phyloP scores from a whole-genome alignment of 2,113 vertebrate species.

The Lutjanus erythropterus region DNA sequence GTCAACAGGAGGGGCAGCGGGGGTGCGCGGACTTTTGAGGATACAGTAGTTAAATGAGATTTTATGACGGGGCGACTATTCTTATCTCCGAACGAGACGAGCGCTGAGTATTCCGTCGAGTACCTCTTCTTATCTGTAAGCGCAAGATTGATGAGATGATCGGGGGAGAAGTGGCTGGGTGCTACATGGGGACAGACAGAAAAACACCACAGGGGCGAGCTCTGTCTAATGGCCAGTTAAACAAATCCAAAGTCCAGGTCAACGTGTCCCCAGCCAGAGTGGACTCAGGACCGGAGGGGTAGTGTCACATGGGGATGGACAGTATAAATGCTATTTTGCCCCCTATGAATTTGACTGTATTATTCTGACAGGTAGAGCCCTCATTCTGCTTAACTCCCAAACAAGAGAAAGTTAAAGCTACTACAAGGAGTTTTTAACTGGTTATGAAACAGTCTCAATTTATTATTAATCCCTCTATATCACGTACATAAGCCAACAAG shows the following conservation, averaged over 20 bases:
- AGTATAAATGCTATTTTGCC: too few relatives aligned
- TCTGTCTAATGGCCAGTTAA: neutral
- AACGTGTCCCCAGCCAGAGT: neutral
- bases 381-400: too few relatives aligned
- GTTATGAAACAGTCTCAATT: too few relatives aligned
- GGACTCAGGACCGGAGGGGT: slow-evolving; percentile 24
- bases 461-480: too few relatives aligned
- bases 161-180: neutral
- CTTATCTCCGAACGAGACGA: slow-evolving; percentile 14
- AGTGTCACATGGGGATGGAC: too few relatives aligned
- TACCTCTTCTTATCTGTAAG: slow-evolving; percentile 20
- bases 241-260: slow-evolving; percentile 34
- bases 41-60: slow-evolving; percentile 16
- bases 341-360: too few relatives aligned
- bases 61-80: slow-evolving; percentile 9
- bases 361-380: too few relatives aligned
- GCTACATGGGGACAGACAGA: slow-evolving; percentile 12
- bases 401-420: too few relatives aligned
- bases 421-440: too few relatives aligned
- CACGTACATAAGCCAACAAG: too few relatives aligned
- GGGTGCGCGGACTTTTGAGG: slow-evolving; percentile 15
- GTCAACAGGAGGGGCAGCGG: slow-evolving; percentile 21
- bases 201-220: slow-evolving; percentile 19
- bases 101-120: slow-evolving; percentile 3
- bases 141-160: slow-evolving; percentile 40